Percentiles rank a stretch among this genome's conserved stretches.
These are phyloP conservation scores for Drosophila kepulauana DNA, from an alignment of 1,140 invertebrate genomes.

Conservation along the genomic window DNA sequence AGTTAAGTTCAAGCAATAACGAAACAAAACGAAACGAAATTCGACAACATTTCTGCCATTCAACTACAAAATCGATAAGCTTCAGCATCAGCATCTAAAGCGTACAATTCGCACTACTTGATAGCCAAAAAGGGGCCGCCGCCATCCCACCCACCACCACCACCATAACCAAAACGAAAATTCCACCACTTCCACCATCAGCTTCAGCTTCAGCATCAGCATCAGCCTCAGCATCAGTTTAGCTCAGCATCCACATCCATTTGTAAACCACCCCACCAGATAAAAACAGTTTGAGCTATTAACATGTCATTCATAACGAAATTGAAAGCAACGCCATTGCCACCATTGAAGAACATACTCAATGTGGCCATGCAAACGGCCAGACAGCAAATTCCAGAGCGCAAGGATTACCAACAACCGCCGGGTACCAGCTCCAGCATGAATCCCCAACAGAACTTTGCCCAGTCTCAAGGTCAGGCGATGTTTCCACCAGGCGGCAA, in stretches of 20 bases:
- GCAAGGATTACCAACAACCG: constrained; percentile 85
- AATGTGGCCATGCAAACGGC: constrained; percentile 93
- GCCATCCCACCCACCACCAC: constrained; percentile 50
- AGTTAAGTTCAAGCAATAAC: constrained; percentile 22
- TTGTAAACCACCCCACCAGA: constrained; percentile 20
- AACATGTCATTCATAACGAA: constrained; percentile 84
- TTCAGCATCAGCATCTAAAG: constrained; percentile 52
- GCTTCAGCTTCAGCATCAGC: constrained; percentile 11
- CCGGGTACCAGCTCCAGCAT: constrained; percentile 48
- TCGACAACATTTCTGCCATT: constrained; percentile 39
- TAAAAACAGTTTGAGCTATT: constrained; percentile 5
- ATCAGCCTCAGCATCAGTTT: constrained; percentile 12
- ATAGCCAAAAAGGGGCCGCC: constrained; percentile 63
- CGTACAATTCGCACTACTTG: constrained; percentile 56
- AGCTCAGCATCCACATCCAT: constrained; percentile 14
- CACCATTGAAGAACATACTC: constrained; percentile 90
- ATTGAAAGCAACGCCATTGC: constrained; percentile 86
- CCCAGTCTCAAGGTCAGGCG: constrained; percentile 70
- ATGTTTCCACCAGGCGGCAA: constrained; percentile 86
- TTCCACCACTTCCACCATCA: constrained; percentile 15
- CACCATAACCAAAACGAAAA: constrained; percentile 8
- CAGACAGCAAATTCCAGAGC: constrained; percentile 91
- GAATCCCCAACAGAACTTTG: constrained; percentile 77
- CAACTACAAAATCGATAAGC: constrained; percentile 64
- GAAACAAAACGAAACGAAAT: constrained; percentile 8